Evolutionary conservation across 92 coral and sea anemone genomes (phyloP).

Genomic region (Anthopleura xanthogrammica): DNA sequence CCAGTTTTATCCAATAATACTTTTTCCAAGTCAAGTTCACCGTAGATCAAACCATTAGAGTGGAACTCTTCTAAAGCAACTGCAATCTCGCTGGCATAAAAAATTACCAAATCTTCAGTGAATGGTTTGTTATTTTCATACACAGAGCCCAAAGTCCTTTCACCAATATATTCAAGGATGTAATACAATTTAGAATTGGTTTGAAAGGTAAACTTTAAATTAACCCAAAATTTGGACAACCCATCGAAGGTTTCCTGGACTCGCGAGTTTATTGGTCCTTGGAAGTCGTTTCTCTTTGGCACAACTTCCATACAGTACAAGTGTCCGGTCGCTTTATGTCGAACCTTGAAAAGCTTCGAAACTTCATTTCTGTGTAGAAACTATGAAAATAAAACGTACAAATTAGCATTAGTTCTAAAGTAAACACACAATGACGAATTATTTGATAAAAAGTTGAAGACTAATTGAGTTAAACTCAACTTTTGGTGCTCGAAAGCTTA

Average conservation of each 20-base stretch:
- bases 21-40: constrained; percentile 68
- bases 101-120: constrained; percentile 46
- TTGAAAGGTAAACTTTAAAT: constrained; percentile 78
- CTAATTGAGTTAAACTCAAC: constrained; percentile 1
- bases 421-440: constrained; percentile 27
- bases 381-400: constrained; percentile 31
- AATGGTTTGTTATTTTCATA: constrained; percentile 35
- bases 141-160: constrained; percentile 35
- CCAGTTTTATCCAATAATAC: constrained; percentile 70
- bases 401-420: constrained; percentile 20
- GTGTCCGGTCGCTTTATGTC: constrained; percentile 53
- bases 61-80: constrained; percentile 82
- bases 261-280: constrained; percentile 44
- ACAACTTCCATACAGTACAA: constrained; percentile 83
- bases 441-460: constrained; percentile 12
- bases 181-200: constrained; percentile 79
- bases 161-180: constrained; percentile 74
- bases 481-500: constrained; percentile 12
- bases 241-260: constrained; percentile 50
- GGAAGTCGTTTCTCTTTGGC: constrained; percentile 32
- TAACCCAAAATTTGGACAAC: constrained; percentile 64
- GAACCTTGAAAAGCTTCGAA: constrained; percentile 88
- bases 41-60: constrained; percentile 58
- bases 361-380: constrained; percentile 72
- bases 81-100: constrained; percentile 72